phyloP scores from a whole-genome alignment of 2,797 vertebrate genomes.

The Galago senegalensis region DNA sequence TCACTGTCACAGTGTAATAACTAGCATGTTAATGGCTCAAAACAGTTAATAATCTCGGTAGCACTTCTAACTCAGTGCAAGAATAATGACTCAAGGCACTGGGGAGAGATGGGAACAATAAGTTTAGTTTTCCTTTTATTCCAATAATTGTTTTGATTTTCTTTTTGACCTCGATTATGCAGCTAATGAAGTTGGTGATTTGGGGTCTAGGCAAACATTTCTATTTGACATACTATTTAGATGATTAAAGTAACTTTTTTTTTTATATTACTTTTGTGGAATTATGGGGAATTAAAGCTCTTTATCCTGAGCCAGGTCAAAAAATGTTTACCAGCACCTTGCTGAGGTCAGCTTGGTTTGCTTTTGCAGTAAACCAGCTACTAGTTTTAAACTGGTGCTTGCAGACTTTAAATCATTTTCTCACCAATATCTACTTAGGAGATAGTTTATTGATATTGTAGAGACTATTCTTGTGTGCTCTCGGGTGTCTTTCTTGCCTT shows the following conservation, averaged over 20 bases:
- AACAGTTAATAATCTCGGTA: constrained; percentile 15
- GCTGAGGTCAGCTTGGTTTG: neutral
- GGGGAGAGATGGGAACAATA: constrained; percentile 39
- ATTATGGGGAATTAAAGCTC: neutral
- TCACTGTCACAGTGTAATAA: neutral
- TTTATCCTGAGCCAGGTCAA: neutral
- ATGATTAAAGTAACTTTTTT: constrained; percentile 57
- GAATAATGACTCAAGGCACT: constrained; percentile 37
- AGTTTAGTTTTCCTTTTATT: constrained; percentile 60
- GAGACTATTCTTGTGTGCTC: neutral
- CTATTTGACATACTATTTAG: constrained; percentile 1
- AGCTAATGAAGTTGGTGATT: constrained; percentile 79
- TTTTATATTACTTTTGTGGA: neutral
- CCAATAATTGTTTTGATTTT: constrained; percentile 78
- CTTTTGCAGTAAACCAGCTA: neutral
- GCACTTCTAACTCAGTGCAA: neutral
- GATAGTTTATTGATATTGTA: neutral
- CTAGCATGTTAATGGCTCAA: neutral
- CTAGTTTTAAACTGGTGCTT: constrained; percentile 29
- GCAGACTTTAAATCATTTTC: constrained; percentile 22
- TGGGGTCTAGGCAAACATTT: constrained; percentile 73
- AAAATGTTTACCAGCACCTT: neutral
- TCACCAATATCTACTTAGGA: neutral
- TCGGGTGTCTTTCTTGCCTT: neutral
- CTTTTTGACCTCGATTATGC: constrained; percentile 56